Percentiles rank a stretch among this genome's conserved stretches.
Conservation (phyloP, 23 tunicate genomes). For the Halocynthia roretzi region DNA sequence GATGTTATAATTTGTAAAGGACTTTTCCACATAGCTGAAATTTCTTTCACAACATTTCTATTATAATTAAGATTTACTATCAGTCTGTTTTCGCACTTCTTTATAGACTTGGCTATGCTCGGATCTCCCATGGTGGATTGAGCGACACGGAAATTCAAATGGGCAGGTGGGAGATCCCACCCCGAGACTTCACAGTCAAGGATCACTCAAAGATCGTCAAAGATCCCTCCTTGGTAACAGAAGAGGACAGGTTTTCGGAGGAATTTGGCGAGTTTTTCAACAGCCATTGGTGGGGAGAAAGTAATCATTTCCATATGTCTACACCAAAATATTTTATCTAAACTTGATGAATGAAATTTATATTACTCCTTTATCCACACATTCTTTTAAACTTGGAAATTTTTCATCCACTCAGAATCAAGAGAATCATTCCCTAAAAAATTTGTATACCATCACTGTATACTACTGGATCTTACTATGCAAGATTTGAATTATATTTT, state of each 20-base stretch:
- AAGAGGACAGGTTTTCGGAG: constrained; percentile 5
- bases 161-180: constrained; percentile 43
- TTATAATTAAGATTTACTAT: too few species aligned
- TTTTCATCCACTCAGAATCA: too few species aligned
- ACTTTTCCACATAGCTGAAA: too few species aligned
- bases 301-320: constrained; percentile 46
- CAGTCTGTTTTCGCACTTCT: neutral
- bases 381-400: too few species aligned
- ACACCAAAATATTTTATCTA: constrained; percentile 56
- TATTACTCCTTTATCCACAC: too few species aligned
- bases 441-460: too few species aligned
- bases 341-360: neutral
- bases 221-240: constrained; percentile 9
- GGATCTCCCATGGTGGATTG: constrained; percentile 60
- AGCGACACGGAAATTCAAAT: constrained; percentile 67
- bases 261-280: constrained; percentile 23
- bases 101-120: constrained; percentile 46
- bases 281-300: constrained; percentile 29
- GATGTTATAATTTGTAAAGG: too few species aligned
- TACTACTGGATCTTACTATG: too few species aligned
- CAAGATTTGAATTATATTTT: too few species aligned
- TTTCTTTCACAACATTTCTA: too few species aligned
- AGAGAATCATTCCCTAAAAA: too few species aligned
- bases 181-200: constrained; percentile 2
- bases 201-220: neutral